Evolutionary conservation across 1,140 invertebrate species (phyloP).

Genomic region (Eulimnadia texana): DNA sequence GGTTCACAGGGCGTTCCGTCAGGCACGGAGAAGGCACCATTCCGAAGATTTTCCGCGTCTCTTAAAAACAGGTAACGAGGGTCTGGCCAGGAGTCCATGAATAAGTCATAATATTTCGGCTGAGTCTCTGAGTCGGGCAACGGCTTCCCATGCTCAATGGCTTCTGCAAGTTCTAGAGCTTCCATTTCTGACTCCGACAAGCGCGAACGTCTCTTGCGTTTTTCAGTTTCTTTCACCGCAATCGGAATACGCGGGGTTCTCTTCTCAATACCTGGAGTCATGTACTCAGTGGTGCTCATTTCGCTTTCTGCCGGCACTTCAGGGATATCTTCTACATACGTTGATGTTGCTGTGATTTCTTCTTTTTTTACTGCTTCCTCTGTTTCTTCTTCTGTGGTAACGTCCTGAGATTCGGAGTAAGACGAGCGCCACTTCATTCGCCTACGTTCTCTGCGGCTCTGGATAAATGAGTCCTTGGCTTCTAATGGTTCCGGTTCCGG

Average conservation of each 20-base stretch:
- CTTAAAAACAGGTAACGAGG: constrained; percentile 13
- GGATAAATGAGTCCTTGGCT: constrained; percentile 19
- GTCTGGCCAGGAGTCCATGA: constrained; percentile 16
- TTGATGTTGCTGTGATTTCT: neutral
- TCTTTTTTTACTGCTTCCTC: constrained; percentile 2
- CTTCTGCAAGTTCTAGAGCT: constrained; percentile 19
- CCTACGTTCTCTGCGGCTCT: constrained; percentile 18
- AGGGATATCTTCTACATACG: neutral
- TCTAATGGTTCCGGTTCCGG: constrained; percentile 15
- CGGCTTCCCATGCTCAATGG: constrained; percentile 17
- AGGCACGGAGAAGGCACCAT: neutral
- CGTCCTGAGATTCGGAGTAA: constrained; percentile 20
- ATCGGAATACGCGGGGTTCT: constrained; percentile 3
- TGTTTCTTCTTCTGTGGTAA: constrained; percentile 17
- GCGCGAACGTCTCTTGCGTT: constrained; percentile 12
- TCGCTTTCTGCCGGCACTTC: neutral
- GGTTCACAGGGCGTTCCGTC: neutral
- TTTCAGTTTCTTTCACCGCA: constrained; percentile 10
- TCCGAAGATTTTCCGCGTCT: constrained; percentile 12
- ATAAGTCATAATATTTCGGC: constrained; percentile 8
- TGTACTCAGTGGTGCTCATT: too few species aligned
- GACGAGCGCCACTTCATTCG: constrained; percentile 20
- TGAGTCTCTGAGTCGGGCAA: constrained; percentile 3
- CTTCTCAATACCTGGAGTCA: neutral
- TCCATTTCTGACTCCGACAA: constrained; percentile 19